Evolutionary conservation across 1,140 invertebrate species (phyloP), one percentile per base, ranked within the genome.

Genomic region (Vanessa atalanta): DNA sequence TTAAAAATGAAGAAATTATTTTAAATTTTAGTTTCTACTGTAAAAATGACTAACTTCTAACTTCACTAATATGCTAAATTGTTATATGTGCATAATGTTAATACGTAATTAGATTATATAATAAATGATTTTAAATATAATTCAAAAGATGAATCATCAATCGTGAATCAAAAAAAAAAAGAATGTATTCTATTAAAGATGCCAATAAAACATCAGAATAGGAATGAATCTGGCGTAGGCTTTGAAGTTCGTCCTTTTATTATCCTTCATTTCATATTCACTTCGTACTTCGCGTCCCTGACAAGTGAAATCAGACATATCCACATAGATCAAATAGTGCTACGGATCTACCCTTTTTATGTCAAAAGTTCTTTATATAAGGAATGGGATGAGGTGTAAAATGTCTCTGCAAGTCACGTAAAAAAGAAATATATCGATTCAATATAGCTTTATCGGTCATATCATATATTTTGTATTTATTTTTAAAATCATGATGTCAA

Each of bases 261-360:
- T 79, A 75, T 76, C 71, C 66, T 67, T 76, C 75, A 79, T 81
- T 85, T 79, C 79, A 85, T 83, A 82, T 79, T 82, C 83, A 79
- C 76, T 83, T 75, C 66, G 70, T 65, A n/a, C 57, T 55, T 70
- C 72, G 68, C 57, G 60, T 63, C 55, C 60, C 48, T 51, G 37
- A 20, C 61, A 65, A 48, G 60, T 72, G 61, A 65, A 65, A 72
- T 65, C 60, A 71, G 61, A 55, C 61, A 51, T 31, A 61, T 61
- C 57, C 70, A 26, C 70, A 47, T 51, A 53, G 15, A 72, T 65
- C 64, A 57, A 47, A 63, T 65, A 71, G 70, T 72, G 63, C 63
- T 57, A 43, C 51, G 63, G 47, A 47, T 57, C 26, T 65, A 43
- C 61, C 61, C 50, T 48, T 71, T 71, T 71, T 26, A 71, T 71